Evolutionary conservation across 2,797 vertebrate genomes (phyloP).

Genomic region (Cynopterus sphinx): DNA sequence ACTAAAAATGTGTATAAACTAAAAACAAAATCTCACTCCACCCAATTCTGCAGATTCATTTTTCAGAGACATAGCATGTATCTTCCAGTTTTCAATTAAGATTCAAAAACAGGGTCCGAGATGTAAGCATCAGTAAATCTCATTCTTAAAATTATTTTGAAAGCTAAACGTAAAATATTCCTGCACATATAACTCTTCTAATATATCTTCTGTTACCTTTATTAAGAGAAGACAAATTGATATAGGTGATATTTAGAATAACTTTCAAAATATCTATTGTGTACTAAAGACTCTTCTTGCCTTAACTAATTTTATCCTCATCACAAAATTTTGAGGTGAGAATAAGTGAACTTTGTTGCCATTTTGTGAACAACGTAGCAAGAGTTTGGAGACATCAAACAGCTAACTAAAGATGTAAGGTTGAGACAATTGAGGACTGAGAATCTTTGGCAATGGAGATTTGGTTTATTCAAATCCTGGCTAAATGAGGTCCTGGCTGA

Average conservation of each 20-base stretch:
- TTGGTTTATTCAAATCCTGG: neutral
- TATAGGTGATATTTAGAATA: neutral
- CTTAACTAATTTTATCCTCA: neutral
- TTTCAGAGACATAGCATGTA: neutral
- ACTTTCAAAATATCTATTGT: neutral
- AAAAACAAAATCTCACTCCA: neutral
- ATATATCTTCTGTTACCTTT: neutral
- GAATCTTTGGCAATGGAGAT: neutral
- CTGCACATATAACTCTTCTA: neutral
- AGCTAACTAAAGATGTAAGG: neutral
- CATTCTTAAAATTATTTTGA: conserved; percentile 11
- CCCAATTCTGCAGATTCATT: neutral
- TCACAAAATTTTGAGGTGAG: neutral
- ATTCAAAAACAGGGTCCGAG: neutral
- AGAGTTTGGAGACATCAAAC: neutral
- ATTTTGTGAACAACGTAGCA: neutral
- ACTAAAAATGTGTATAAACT: neutral
- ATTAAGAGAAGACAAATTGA: neutral
- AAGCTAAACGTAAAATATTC: neutral
- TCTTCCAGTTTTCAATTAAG: neutral
- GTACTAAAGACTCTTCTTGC: neutral
- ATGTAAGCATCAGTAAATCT: neutral
- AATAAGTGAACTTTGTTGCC: neutral
- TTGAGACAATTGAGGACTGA: neutral
- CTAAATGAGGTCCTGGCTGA: neutral